These are phyloP conservation scores for Falco novaeseelandiae DNA, from an alignment of 2,797 vertebrate genomes.

Conservation along the genomic window DNA sequence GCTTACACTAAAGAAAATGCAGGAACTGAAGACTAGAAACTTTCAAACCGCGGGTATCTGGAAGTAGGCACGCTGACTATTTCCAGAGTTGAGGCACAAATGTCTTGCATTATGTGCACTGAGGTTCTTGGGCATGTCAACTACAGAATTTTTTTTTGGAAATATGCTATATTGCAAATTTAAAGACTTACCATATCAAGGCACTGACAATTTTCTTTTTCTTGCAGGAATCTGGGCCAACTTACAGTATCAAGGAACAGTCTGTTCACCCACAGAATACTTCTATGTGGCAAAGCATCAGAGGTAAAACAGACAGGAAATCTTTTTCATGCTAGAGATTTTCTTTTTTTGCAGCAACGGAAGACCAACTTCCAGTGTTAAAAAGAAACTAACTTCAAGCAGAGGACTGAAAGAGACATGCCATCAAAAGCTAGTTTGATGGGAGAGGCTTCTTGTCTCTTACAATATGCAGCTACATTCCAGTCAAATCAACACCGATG, in stretches of 20 bases:
- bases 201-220: background rate
- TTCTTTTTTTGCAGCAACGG: background rate
- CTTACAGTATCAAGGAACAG: background rate
- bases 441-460: background rate
- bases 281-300: background rate
- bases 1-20: background rate
- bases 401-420: background rate
- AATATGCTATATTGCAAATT: background rate
- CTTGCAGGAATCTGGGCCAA: background rate
- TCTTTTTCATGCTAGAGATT: background rate
- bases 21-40: background rate
- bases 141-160: background rate
- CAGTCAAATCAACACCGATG: background rate
- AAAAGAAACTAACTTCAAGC: slow-evolving; percentile 4
- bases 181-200: background rate
- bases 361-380: background rate
- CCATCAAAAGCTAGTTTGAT: background rate
- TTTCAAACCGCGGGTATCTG: background rate
- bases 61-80: background rate
- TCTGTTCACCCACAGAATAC: background rate
- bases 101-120: background rate
- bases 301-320: background rate
- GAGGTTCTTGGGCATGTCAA: background rate
- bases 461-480: background rate
- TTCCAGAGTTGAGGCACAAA: background rate